Conservation (phyloP, 1,140 invertebrate species). For the Akabosia matsudoensis region DNA sequence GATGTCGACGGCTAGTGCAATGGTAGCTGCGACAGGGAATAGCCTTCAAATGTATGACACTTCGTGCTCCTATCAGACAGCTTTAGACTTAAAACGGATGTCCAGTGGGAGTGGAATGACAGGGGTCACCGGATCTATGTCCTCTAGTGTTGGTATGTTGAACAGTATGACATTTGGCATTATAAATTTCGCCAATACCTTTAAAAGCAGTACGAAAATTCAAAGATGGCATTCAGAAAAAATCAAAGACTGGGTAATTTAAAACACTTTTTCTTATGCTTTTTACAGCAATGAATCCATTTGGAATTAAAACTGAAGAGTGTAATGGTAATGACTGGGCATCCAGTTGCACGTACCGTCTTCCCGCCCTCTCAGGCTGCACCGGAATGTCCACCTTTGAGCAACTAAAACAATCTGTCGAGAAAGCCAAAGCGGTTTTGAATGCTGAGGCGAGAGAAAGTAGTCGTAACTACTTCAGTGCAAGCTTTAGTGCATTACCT, state of each 20-base stretch:
- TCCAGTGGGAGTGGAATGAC: constrained; percentile 50
- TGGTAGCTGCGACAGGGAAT: constrained; percentile 44
- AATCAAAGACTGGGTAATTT: neutral
- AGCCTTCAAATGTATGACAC: constrained; percentile 74
- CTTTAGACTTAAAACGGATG: constrained; percentile 75
- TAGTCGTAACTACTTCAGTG: constrained; percentile 45
- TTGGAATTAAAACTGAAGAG: constrained; percentile 57
- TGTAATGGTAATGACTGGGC: constrained; percentile 63
- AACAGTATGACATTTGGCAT: neutral
- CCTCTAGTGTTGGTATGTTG: constrained; percentile 46
- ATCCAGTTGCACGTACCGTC: constrained; percentile 60
- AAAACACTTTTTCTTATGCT: neutral
- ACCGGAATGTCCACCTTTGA: constrained; percentile 67
- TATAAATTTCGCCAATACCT: too few relatives aligned
- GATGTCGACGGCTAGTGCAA: constrained; percentile 46
- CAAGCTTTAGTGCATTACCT: constrained; percentile 45
- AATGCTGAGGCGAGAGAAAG: constrained; percentile 41
- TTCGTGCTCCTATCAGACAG: constrained; percentile 80
- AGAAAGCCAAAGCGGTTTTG: constrained; percentile 81
- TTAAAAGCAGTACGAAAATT: too few relatives aligned
- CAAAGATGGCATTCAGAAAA: too few relatives aligned
- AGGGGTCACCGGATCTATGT: constrained; percentile 40
- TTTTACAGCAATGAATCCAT: constrained; percentile 44
- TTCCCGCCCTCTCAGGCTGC: constrained; percentile 52
- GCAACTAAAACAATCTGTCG: constrained; percentile 80